Percentiles rank a stretch among this genome's conserved stretches.
Conservation (phyloP, 2,888 invertebrate genomes). For the Eurois occulta region DNA sequence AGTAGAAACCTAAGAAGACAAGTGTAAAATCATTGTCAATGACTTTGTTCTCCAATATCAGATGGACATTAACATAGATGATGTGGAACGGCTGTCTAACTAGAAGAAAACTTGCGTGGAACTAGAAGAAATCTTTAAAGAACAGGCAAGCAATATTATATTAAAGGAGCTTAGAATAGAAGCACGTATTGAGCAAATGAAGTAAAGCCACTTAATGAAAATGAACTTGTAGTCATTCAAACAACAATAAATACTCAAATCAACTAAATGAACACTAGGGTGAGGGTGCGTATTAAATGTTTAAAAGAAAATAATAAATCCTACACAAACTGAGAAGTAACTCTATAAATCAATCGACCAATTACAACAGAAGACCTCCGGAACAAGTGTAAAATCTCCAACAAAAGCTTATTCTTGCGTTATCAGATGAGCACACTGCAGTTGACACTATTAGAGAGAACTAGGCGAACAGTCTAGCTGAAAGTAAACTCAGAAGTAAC, state of each 20-base stretch:
- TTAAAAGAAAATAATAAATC: not conserved
- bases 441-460: conserved; percentile 56
- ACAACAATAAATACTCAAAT: not conserved
- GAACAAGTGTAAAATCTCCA: conserved; percentile 12
- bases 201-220: not conserved
- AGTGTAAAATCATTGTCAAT: conserved; percentile 31
- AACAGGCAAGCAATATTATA: not conserved
- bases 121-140: too few species aligned
- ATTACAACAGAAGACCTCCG: not conserved
- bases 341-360: conserved; percentile 15
- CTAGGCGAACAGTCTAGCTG: conserved; percentile 72
- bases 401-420: conserved; percentile 44
- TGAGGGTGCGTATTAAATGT: not conserved
- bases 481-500: conserved; percentile 81
- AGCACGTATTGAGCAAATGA: not conserved
- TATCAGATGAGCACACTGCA: conserved; percentile 51
- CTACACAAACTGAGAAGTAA: not conserved
- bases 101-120: not conserved
- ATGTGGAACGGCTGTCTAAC: not conserved
- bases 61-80: not conserved
- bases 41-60: conserved; percentile 11
- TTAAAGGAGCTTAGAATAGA: not conserved
- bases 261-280: not conserved
- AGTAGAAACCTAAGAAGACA: conserved; percentile 33
- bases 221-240: not conserved